Evolutionary conservation across 1,140 invertebrate species (phyloP).

Genomic region (Phymorhynchus buccinoides): DNA sequence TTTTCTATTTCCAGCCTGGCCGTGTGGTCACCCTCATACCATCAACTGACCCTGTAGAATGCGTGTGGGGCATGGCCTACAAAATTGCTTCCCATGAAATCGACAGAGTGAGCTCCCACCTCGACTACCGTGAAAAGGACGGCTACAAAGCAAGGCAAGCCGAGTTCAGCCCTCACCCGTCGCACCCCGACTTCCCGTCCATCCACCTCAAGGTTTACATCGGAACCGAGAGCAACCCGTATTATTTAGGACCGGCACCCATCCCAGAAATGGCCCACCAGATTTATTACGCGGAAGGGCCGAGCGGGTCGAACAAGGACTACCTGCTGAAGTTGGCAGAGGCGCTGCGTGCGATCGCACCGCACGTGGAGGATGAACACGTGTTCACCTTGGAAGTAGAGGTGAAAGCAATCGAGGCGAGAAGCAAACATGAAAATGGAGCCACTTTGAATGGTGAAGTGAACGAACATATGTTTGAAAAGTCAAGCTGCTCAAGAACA

Average conservation of each 20-base stretch:
- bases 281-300: slow-evolving; percentile 82
- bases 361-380: slow-evolving; percentile 79
- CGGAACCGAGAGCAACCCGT: slow-evolving; percentile 82
- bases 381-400: slow-evolving; percentile 82
- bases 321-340: slow-evolving; percentile 89
- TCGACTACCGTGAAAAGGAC: slow-evolving; percentile 90
- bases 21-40: slow-evolving; percentile 88
- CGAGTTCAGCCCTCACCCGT: slow-evolving; percentile 60
- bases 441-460: neutral
- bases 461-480: neutral
- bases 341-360: slow-evolving; percentile 83
- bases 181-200: slow-evolving; percentile 58
- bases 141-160: slow-evolving; percentile 63
- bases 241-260: slow-evolving; percentile 81
- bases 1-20: slow-evolving; percentile 82
- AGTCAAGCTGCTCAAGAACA: no score
- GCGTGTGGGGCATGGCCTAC: slow-evolving; percentile 93
- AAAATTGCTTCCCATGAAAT: slow-evolving; percentile 83
- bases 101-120: slow-evolving; percentile 82
- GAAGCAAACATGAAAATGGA: neutral
- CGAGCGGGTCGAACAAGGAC: slow-evolving; percentile 89
- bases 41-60: slow-evolving; percentile 78
- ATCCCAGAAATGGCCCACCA: slow-evolving; percentile 85
- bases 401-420: slow-evolving; percentile 30
- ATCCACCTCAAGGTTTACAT: slow-evolving; percentile 89